Evolutionary conservation across 2,888 invertebrate genomes (phyloP).

Genomic region (Marasmarcha lunaedactyla): DNA sequence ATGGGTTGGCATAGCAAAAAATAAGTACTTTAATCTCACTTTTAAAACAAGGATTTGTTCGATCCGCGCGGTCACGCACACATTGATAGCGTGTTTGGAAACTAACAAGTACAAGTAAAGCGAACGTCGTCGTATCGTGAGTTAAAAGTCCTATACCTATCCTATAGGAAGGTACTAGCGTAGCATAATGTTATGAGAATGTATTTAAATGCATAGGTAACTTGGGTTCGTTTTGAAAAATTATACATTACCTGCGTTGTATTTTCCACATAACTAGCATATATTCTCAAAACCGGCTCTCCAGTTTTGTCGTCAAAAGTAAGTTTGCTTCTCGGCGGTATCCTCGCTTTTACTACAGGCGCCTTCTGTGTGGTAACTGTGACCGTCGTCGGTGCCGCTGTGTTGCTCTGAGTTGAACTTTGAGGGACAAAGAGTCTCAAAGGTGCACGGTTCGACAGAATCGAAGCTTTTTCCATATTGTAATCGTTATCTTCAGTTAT

Average conservation of each 20-base stretch:
- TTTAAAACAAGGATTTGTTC: too few relatives aligned
- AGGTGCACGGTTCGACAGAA: conserved; percentile 39
- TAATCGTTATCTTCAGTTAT: conserved; percentile 54
- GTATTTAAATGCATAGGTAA: too few relatives aligned
- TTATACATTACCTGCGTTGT: conserved; percentile 48
- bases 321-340: conserved; percentile 52
- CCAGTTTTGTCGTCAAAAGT: conserved; percentile 55
- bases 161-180: too few relatives aligned
- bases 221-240: too few relatives aligned
- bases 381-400: conserved; percentile 19
- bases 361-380: conserved; percentile 22
- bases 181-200: too few relatives aligned
- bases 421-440: conserved; percentile 37
- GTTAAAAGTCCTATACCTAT: too few relatives aligned
- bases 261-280: conserved; percentile 54
- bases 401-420: conserved; percentile 29
- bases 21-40: too few relatives aligned
- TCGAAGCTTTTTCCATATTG: conserved; percentile 40
- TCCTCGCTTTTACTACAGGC: conserved; percentile 45
- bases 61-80: too few relatives aligned
- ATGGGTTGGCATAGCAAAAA: too few relatives aligned
- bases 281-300: conserved; percentile 66
- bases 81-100: too few relatives aligned
- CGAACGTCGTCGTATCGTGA: too few relatives aligned
- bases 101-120: too few relatives aligned